These are phyloP conservation scores for Chalcis sispes DNA, from an alignment of 2,888 invertebrate genomes.

Conservation along the genomic window DNA sequence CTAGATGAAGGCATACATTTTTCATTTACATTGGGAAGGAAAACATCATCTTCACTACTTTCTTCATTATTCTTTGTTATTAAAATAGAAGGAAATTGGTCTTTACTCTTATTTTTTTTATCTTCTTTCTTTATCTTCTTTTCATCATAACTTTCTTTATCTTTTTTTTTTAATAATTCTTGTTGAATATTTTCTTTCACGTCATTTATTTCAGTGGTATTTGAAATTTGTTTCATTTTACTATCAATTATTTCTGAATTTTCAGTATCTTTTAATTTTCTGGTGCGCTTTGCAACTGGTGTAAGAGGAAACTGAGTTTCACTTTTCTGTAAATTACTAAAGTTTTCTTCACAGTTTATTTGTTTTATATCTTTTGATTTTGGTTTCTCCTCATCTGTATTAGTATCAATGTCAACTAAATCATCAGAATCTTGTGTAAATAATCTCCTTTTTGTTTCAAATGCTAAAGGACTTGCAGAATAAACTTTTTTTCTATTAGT, in stretches of 20 bases:
- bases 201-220: not conserved
- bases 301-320: constrained; percentile 3
- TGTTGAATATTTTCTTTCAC: no score
- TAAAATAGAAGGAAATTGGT: no score
- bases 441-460: constrained; percentile 38
- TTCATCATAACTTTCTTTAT: not conserved
- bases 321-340: not conserved
- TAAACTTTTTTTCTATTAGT: constrained; percentile 13
- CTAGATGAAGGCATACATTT: not conserved
- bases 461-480: constrained; percentile 22
- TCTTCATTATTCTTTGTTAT: no score
- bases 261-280: constrained; percentile 18
- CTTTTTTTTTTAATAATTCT: no score
- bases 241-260: not conserved
- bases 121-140: no score
- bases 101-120: no score
- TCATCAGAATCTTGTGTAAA: constrained; percentile 49
- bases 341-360: no score
- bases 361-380: no score
- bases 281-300: constrained; percentile 10
- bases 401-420: constrained; percentile 27
- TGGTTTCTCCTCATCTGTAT: not conserved
- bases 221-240: not conserved
- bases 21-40: no score
- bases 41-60: no score